phyloP scores from a whole-genome alignment of 2,113 vertebrate species.

The Noturus placidus region DNA sequence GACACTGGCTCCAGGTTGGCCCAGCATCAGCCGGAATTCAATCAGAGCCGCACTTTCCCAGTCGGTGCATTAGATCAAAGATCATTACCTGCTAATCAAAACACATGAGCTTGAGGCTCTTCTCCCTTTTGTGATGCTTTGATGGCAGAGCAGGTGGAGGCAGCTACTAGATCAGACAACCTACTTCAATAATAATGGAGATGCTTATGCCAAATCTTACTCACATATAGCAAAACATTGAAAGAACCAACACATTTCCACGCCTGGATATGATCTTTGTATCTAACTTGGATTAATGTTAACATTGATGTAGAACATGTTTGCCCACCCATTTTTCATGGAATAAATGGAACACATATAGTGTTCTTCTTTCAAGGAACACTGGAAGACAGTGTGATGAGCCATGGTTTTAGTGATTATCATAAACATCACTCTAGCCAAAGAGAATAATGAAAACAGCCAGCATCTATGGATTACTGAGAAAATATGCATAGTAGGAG shows the following conservation, averaged over 20 bases:
- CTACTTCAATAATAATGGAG: conserved; percentile 43
- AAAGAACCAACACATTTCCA: neutral
- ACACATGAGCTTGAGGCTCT: conserved; percentile 70
- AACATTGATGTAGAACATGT: neutral
- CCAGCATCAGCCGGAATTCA: conserved; percentile 77
- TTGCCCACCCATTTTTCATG: neutral
- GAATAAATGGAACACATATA: neutral
- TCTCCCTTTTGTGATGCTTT: conserved; percentile 47
- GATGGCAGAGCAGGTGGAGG: conserved; percentile 43
- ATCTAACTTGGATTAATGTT: neutral
- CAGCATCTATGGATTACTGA: neutral
- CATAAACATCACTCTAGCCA: no score
- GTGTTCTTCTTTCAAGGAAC: neutral
- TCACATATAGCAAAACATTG: neutral
- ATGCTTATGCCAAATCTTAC: neutral
- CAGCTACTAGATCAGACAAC: conserved; percentile 47
- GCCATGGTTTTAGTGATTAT: neutral
- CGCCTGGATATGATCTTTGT: neutral
- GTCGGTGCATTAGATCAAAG: conserved; percentile 80
- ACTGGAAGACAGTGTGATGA: neutral
- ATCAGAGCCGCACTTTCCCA: conserved; percentile 76
- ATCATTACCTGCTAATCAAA: conserved; percentile 81
- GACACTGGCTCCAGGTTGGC: conserved; percentile 82
- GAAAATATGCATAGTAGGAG: neutral
- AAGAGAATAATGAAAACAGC: conserved; percentile 1